phyloP scores from a whole-genome alignment of 2,113 vertebrate genomes.

The Antigone vipio region DNA sequence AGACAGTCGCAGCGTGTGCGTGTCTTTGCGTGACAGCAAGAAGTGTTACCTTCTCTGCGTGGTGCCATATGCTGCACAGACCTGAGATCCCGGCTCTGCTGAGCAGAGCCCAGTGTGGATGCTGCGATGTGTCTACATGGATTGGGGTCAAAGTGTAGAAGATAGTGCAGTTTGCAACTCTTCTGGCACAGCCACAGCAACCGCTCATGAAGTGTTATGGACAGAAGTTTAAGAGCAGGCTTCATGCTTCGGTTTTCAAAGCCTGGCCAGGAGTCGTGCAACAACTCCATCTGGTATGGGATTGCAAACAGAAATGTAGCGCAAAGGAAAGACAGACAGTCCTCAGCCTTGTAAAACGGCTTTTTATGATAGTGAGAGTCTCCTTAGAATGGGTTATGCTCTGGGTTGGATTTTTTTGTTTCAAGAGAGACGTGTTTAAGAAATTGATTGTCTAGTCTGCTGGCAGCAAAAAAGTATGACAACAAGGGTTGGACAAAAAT shows the following conservation, averaged over 20 bases:
- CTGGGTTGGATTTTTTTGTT: not conserved
- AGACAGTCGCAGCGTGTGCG: not conserved
- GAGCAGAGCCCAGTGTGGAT: not conserved
- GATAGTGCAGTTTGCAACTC: not conserved
- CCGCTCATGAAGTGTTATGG: not conserved
- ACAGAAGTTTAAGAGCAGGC: conserved; percentile 5
- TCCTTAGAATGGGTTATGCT: not conserved
- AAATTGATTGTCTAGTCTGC: not conserved
- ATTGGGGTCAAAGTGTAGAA: not conserved
- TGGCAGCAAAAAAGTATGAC: conserved; percentile 7
- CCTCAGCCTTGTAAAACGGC: conserved; percentile 18
- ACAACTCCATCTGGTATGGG: conserved; percentile 18
- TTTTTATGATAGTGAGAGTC: not conserved
- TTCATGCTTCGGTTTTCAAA: not conserved
- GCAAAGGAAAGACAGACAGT: not conserved
- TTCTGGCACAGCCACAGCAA: not conserved
- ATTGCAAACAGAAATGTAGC: conserved; percentile 9
- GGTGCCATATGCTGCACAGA: not conserved
- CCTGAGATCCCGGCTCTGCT: not conserved
- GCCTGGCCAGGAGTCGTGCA: not conserved
- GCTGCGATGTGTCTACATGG: not conserved
- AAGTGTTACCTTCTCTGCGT: not conserved
- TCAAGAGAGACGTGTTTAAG: not conserved
- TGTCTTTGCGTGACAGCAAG: not conserved
- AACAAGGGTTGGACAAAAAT: not conserved